Conservation (phyloP, 2,113 vertebrate species). For the Oceanodroma tethys region DNA sequence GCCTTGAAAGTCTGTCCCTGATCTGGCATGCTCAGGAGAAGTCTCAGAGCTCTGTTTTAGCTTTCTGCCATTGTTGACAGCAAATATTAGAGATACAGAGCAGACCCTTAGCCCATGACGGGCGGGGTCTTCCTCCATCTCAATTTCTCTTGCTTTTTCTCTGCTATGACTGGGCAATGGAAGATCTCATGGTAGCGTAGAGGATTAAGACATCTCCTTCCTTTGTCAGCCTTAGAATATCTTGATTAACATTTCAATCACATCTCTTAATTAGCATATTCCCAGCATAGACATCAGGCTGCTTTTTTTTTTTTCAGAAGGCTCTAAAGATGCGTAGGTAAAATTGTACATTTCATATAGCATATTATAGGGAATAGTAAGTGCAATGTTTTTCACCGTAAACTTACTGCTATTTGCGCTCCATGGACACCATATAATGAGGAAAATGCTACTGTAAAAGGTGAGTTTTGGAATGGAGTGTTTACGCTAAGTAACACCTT, state of each 20-base stretch:
- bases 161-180: background rate
- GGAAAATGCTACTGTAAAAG: background rate
- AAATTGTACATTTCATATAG: background rate
- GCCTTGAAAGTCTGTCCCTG: background rate
- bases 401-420: background rate
- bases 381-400: background rate
- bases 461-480: background rate
- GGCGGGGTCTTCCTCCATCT: background rate
- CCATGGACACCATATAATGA: background rate
- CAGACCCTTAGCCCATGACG: background rate
- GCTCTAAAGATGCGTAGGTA: background rate
- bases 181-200: background rate
- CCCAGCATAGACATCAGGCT: background rate
- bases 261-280: conserved; percentile 33
- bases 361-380: background rate
- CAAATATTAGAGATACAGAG: background rate
- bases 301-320: background rate
- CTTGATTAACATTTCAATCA: conserved; percentile 25
- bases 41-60: background rate
- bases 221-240: background rate
- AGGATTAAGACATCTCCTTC: conserved; percentile 27
- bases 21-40: background rate
- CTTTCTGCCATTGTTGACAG: background rate
- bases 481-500: background rate
- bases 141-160: background rate